phyloP scores from a whole-genome alignment of 2,797 vertebrate species.

The Lophius americanus region DNA sequence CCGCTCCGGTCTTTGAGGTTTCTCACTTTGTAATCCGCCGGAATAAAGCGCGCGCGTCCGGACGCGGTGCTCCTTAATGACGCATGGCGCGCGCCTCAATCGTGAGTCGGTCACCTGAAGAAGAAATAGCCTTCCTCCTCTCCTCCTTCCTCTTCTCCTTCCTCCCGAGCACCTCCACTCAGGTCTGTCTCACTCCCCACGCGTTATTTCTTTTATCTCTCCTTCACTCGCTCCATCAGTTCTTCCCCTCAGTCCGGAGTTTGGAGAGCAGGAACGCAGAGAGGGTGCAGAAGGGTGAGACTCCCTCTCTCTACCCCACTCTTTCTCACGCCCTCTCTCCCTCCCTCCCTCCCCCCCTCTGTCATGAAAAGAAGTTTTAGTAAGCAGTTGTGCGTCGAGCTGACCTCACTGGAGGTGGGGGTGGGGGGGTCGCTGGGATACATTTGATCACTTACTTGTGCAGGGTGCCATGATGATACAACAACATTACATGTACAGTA shows the following conservation, averaged over 20 bases:
- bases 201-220: constrained; percentile 46
- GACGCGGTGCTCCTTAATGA: constrained; percentile 41
- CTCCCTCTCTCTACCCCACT: neutral
- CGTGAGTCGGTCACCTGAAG: constrained; percentile 64
- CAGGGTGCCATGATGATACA: no score
- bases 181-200: constrained; percentile 22
- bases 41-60: constrained; percentile 24
- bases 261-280: constrained; percentile 11
- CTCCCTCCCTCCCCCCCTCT: constrained; percentile 1
- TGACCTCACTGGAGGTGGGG: no score
- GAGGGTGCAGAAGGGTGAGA: constrained; percentile 43
- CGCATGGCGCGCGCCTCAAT: constrained; percentile 62
- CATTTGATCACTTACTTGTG: no score
- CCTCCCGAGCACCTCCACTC: constrained; percentile 3
- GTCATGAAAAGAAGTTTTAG: no score
- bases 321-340: neutral
- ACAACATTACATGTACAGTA: no score
- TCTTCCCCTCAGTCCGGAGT: constrained; percentile 16
- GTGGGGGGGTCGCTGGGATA: no score
- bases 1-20: neutral
- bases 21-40: constrained; percentile 62
- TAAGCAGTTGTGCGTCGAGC: no score
- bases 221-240: constrained; percentile 37
- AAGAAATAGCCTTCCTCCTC: constrained; percentile 15
- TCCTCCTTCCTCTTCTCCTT: neutral